Evolutionary conservation across 2,113 vertebrate genomes (phyloP), one percentile per base, ranked within the genome.

Genomic region (Leuciscus idus): DNA sequence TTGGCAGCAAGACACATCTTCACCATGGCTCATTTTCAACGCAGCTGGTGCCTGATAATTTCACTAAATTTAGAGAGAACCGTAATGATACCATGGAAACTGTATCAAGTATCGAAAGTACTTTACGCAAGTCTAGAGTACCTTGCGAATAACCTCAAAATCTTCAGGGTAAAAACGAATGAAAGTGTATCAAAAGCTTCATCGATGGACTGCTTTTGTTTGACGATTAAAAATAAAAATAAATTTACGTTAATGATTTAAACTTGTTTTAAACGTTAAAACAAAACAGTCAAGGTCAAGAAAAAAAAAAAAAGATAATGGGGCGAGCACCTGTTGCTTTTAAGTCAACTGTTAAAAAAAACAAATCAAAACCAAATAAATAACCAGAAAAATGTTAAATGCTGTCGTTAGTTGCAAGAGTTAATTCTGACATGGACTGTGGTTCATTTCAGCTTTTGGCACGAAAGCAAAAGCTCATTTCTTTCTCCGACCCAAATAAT

Each of bases 401-500:
- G 48, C 73, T 70, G 64, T 74, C 48, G 5, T 72, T 39, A 33
- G 66, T 73, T 74, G 81, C 70, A 28, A 52, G 39, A 55, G 77
- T 84, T 86, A 48, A 36, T 70, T 86, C 83, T 80, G 77, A 84
- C 43, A 83, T 70, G 57, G 81, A 84, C 39, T 84, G 74, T 81
- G 85, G 85, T 46, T 82, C 84, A 85, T 83, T 85, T 87, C 83
- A 88, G 83, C 86, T 84, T 87, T 87, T 88, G 89, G 89, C 89
- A 90, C 89, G 21, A 85, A 74, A 85, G 83, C 73, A 76, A 83
- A 46, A 66, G 72, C 68, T 46, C 8, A 8, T 80, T 85, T 46
- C 36, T 46, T 84, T 52, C 70, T 78, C 76, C 66, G 68, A 75
- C 86, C 81, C 52, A 68, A 83, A 87, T 57, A 81, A 81, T 81